Conservation (phyloP, 2,888 invertebrate species). For the Keiferia lycopersicella region DNA sequence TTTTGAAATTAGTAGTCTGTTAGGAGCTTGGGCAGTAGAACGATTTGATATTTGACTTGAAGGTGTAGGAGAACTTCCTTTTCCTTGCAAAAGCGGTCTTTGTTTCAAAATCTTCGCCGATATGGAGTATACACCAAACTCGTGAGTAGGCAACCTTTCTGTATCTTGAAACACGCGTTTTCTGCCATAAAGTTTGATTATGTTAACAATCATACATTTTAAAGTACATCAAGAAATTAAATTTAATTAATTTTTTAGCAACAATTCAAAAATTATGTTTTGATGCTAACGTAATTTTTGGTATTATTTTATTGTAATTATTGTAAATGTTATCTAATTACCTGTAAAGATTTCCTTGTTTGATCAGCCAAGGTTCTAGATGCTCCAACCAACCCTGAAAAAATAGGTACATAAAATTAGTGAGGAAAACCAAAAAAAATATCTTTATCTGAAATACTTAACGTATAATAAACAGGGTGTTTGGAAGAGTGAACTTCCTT, state of each 20-base stretch:
- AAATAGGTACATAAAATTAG: constrained; percentile 25
- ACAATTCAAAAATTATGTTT: no score
- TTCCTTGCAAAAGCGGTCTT: constrained; percentile 49
- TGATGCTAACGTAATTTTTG: no score
- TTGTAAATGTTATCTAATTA: constrained; percentile 52
- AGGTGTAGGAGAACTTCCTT: constrained; percentile 55
- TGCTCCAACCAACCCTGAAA: constrained; percentile 68
- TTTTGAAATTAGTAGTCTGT: constrained; percentile 57
- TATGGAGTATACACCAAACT: constrained; percentile 68
- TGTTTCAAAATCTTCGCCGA: constrained; percentile 52
- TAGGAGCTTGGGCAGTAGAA: constrained; percentile 41
- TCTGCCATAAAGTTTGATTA: constrained; percentile 52
- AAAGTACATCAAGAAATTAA: constrained; percentile 24
- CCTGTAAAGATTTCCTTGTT: constrained; percentile 81
- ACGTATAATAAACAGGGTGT: no score
- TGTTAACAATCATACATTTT: constrained; percentile 37
- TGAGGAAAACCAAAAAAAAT: background rate
- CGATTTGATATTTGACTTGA: constrained; percentile 49
- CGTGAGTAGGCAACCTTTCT: constrained; percentile 61
- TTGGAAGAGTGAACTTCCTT: no score
- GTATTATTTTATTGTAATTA: no score
- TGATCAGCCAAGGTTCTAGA: constrained; percentile 72
- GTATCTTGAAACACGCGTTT: constrained; percentile 59
- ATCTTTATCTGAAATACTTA: background rate
- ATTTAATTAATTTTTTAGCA: no score